Evolutionary conservation across 2,888 invertebrate species (phyloP).

Genomic region (Rutpela maculata): DNA sequence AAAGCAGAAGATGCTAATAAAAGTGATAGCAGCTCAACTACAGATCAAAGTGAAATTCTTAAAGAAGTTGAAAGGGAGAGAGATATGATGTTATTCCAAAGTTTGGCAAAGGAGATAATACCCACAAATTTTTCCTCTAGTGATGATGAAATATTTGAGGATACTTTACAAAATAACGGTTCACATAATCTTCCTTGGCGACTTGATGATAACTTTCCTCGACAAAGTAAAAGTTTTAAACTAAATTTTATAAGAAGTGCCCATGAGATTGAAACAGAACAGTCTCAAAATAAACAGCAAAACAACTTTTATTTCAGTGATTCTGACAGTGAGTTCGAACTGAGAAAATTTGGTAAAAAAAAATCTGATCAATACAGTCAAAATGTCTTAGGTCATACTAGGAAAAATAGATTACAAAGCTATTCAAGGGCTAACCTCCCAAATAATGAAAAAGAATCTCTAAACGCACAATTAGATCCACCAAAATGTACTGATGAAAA

Average conservation of each 20-base stretch:
- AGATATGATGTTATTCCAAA: neutral
- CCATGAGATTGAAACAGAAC: slow-evolving; percentile 24
- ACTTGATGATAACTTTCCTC: slow-evolving; percentile 15
- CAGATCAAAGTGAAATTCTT: slow-evolving; percentile 29
- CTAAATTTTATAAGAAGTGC: slow-evolving; percentile 31
- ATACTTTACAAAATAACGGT: neutral
- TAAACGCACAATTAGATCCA: neutral
- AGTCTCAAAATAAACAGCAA: neutral
- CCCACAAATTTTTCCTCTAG: slow-evolving; percentile 19
- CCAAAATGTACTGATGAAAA: neutral
- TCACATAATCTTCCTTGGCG: slow-evolving; percentile 12
- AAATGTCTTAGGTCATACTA: neutral
- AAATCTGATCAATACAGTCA: neutral
- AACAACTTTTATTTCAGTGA: neutral
- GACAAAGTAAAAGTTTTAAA: slow-evolving; percentile 22
- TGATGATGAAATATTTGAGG: slow-evolving; percentile 4
- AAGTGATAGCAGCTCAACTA: neutral
- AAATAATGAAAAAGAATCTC: neutral
- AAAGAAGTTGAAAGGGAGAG: slow-evolving; percentile 1
- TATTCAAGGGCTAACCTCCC: slow-evolving; percentile 6
- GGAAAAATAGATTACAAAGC: slow-evolving; percentile 13
- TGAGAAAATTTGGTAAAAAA: neutral
- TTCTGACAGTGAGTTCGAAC: neutral
- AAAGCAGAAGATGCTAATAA: neutral
- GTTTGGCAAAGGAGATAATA: neutral